Evolutionary conservation across 1,140 invertebrate species (phyloP).

Genomic region (Capitella teleta): DNA sequence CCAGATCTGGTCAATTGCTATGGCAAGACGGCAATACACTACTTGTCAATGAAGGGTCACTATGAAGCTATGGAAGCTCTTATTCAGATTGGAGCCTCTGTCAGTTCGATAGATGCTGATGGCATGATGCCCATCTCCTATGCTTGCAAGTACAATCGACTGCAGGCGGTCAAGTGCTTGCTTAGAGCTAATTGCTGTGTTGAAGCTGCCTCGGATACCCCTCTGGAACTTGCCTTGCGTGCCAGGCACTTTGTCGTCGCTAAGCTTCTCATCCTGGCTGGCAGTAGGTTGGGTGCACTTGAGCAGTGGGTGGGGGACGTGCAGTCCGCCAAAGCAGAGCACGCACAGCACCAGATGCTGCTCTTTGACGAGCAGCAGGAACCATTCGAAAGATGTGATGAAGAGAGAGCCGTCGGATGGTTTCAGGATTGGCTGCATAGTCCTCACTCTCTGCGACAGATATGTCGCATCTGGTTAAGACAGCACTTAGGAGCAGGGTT

Average conservation of each 20-base stretch:
- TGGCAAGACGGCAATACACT: constrained; percentile 25
- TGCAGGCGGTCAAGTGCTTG: constrained; percentile 21
- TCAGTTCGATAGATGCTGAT: constrained; percentile 20
- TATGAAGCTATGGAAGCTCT: constrained; percentile 21
- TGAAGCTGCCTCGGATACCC: constrained; percentile 8
- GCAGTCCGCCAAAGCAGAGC: neutral
- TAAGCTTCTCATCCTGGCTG: constrained; percentile 12
- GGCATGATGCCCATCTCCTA: constrained; percentile 23
- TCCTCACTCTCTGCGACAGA: constrained; percentile 4
- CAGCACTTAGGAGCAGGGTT: neutral
- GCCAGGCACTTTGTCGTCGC: constrained; percentile 5
- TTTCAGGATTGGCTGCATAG: constrained; percentile 4
- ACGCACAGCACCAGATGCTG: neutral
- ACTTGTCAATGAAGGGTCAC: constrained; percentile 32
- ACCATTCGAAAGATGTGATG: neutral
- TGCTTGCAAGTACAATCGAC: constrained; percentile 21
- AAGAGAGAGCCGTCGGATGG: constrained; percentile 2
- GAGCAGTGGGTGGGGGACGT: neutral
- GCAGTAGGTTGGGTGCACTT: constrained; percentile 2
- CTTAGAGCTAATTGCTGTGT: constrained; percentile 23
- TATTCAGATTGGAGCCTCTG: constrained; percentile 20
- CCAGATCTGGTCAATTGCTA: constrained; percentile 21
- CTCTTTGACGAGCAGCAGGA: constrained; percentile 1
- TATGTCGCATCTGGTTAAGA: constrained; percentile 2
- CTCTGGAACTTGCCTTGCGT: constrained; percentile 6